These are phyloP conservation scores for Poicephalus meyeri DNA, from an alignment of 2,113 vertebrate species.

Conservation along the genomic window DNA sequence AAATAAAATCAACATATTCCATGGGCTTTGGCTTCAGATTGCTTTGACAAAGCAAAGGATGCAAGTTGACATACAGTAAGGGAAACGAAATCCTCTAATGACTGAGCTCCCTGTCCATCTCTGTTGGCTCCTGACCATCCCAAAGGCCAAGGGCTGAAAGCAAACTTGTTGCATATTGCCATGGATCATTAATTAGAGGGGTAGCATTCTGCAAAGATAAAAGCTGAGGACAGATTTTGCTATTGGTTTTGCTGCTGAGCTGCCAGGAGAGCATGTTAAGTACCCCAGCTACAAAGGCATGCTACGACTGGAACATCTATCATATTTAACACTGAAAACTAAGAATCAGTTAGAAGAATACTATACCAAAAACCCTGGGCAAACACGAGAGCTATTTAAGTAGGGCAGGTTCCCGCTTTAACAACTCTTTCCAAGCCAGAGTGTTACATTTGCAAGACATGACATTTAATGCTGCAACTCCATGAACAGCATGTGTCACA, in stretches of 20 bases:
- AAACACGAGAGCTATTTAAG: background rate
- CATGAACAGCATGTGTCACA: background rate
- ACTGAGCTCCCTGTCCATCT: background rate
- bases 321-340: background rate
- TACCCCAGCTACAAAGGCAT: background rate
- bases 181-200: background rate
- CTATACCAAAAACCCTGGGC: background rate
- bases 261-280: background rate
- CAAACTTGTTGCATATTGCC: background rate
- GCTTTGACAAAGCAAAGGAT: background rate
- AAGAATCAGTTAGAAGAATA: background rate
- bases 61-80: background rate
- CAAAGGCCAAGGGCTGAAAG: background rate
- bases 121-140: background rate
- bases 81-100: background rate
- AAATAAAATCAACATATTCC: background rate
- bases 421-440: background rate
- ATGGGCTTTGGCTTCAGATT: background rate
- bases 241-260: background rate
- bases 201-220: background rate
- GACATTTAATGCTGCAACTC: slow-evolving; percentile 34
- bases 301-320: background rate
- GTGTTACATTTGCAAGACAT: background rate
- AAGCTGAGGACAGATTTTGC: background rate
- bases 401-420: background rate